Conservation (phyloP, 2,888 invertebrate species). For the Leucoma salicis region DNA sequence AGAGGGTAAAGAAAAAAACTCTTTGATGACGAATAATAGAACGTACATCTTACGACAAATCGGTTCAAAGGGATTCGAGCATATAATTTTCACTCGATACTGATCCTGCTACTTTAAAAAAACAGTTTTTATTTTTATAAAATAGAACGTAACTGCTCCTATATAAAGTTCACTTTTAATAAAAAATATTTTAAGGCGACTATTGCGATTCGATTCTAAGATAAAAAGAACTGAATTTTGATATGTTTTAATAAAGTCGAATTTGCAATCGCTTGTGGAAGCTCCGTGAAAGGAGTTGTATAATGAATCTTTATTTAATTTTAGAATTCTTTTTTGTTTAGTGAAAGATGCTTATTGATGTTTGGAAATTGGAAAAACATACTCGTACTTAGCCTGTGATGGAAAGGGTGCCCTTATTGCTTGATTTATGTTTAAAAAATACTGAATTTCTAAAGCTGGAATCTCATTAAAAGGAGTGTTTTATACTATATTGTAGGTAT, state of each 20-base stretch:
- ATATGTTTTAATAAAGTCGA: constrained; percentile 11
- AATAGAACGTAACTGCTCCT: neutral
- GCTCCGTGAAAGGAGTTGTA: constrained; percentile 59
- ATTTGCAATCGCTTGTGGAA: constrained; percentile 40
- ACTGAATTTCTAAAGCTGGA: no score
- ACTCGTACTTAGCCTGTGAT: no score
- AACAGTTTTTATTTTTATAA: constrained; percentile 7
- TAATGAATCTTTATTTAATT: constrained; percentile 68
- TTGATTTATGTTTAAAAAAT: no score
- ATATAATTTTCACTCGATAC: constrained; percentile 69
- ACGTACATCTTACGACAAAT: constrained; percentile 49
- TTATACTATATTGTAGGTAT: no score
- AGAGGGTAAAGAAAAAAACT: constrained; percentile 57
- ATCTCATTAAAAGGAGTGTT: no score
- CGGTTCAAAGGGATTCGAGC: constrained; percentile 61
- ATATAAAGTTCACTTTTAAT: constrained; percentile 13
- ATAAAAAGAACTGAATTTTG: constrained; percentile 20
- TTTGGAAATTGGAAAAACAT: constrained; percentile 38
- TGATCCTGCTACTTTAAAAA: constrained; percentile 57
- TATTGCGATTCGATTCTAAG: constrained; percentile 17
- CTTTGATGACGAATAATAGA: constrained; percentile 73
- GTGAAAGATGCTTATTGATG: constrained; percentile 39
- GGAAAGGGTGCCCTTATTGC: no score
- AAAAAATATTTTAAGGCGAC: constrained; percentile 1
- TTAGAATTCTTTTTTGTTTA: constrained; percentile 42